Evolutionary conservation across 2,888 invertebrate species (phyloP), one percentile per base, ranked within the genome.

Genomic region (Oegoconia quadripuncta): DNA sequence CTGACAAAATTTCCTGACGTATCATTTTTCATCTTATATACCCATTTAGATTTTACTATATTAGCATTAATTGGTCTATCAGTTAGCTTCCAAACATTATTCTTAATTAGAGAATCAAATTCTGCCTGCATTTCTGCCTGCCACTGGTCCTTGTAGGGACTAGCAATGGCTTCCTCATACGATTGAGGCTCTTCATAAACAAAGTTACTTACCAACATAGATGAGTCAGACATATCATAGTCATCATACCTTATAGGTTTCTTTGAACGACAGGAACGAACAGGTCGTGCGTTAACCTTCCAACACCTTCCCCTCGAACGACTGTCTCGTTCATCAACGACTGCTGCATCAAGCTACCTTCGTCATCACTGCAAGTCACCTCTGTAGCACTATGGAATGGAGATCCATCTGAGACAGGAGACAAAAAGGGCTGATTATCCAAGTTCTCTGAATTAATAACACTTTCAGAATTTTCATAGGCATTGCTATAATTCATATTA

Each of bases 31-130:
- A 30, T 25, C 29, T 45, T 48, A 27, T 28, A 48, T 6, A 44
- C 42, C 44, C 48, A 47, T 27, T 48, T 48, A 16, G 44, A 37
- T 34, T 48, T 44, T 7, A 48, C 20, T 15, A 43, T 26, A 37
- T 43, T 25, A n/a, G 3, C 44, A 20, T 16, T 25, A 9, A 26
- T 16, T 12, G 37, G 38, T n/a, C 37, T 30, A 25, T 41, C 38
- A 6, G 34, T 37, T 14, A 44, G 27, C 12, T 30, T 20, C 39
- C 41, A 44, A 11, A 36, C 38, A 9, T 38, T 22, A 17, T 44
- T 44, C 14, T 41, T 15, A 13, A 42, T 14, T 5, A 45, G 17
- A 8, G 45, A 37, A 12, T 42, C 34, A 41, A 42, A 42, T 27
- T 46, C 46, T 9, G 9, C 12, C 26, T 39, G 25, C 42, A 45